phyloP scores from a whole-genome alignment of 2,888 invertebrate species.

The Microctonus brassicae region DNA sequence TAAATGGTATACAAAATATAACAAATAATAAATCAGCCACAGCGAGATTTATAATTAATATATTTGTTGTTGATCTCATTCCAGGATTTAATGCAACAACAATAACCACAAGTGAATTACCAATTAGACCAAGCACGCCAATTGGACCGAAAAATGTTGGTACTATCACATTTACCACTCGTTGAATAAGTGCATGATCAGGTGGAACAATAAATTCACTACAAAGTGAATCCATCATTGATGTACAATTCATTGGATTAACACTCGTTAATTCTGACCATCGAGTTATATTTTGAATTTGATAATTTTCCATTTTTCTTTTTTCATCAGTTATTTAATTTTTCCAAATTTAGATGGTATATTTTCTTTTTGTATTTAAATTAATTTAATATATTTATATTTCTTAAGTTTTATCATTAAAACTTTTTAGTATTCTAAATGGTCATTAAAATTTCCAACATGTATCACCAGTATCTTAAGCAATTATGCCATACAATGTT shows the following conservation, averaged over 20 bases:
- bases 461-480: neutral
- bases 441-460: neutral
- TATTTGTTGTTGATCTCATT: constrained; percentile 94
- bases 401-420: neutral
- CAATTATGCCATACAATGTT: neutral
- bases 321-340: constrained; percentile 18
- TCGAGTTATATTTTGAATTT: constrained; percentile 37
- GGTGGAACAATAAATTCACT: constrained; percentile 51
- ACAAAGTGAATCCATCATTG: constrained; percentile 28
- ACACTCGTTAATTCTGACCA: constrained; percentile 25
- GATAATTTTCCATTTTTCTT: constrained; percentile 33
- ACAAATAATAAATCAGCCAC: constrained; percentile 93
- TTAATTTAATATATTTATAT: neutral
- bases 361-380: neutral
- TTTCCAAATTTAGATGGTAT: neutral
- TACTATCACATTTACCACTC: constrained; percentile 80
- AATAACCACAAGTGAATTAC: constrained; percentile 89
- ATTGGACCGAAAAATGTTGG: constrained; percentile 89
- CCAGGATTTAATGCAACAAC: constrained; percentile 90
- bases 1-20: constrained; percentile 94
- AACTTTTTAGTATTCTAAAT: neutral
- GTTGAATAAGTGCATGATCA: constrained; percentile 68
- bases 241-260: constrained; percentile 35
- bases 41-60: constrained; percentile 91
- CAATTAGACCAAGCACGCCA: constrained; percentile 88